These are phyloP conservation scores for Zapus hudsonius DNA, from an alignment of 2,113 vertebrate genomes.

Conservation along the genomic window DNA sequence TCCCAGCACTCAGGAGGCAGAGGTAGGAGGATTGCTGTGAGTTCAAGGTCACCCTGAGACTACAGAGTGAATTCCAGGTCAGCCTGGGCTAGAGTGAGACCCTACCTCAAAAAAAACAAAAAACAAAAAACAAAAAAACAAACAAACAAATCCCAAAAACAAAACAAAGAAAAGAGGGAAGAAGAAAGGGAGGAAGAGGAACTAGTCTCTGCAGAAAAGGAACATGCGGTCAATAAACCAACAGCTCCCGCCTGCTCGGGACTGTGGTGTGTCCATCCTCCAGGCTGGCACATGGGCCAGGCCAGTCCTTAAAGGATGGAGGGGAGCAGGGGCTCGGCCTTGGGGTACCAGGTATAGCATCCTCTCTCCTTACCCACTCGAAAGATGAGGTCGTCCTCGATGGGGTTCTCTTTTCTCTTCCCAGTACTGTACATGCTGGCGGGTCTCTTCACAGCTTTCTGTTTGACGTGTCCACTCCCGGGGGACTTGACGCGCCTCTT, in stretches of 20 bases:
- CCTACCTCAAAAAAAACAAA: too few relatives aligned
- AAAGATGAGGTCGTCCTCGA: conserved; percentile 97
- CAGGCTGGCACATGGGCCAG: too few relatives aligned
- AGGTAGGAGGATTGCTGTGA: too few relatives aligned
- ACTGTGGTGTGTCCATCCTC: too few relatives aligned
- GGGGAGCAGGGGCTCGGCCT: too few relatives aligned
- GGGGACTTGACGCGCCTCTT: conserved; percentile 96
- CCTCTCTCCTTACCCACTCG: conserved; percentile 90
- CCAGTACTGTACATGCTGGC: conserved; percentile 98
- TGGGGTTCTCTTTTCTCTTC: conserved; percentile 96
- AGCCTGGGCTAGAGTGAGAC: too few relatives aligned
- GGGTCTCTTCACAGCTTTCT: conserved; percentile 95
- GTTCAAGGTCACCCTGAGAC: too few relatives aligned
- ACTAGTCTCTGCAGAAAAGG: background rate
- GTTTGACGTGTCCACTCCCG: conserved; percentile 93
- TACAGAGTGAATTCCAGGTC: too few relatives aligned
- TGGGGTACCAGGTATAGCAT: background rate
- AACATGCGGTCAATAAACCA: fast-evolving
- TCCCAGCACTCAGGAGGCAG: too few relatives aligned
- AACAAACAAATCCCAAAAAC: too few relatives aligned
- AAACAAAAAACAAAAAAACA: too few relatives aligned
- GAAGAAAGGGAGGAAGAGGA: fast-evolving
- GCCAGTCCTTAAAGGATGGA: too few relatives aligned
- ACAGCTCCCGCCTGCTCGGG: background rate
- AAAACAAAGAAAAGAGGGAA: fast-evolving